Evolutionary conservation across 2,888 invertebrate species (phyloP).

Genomic region (Leucoma salicis): DNA sequence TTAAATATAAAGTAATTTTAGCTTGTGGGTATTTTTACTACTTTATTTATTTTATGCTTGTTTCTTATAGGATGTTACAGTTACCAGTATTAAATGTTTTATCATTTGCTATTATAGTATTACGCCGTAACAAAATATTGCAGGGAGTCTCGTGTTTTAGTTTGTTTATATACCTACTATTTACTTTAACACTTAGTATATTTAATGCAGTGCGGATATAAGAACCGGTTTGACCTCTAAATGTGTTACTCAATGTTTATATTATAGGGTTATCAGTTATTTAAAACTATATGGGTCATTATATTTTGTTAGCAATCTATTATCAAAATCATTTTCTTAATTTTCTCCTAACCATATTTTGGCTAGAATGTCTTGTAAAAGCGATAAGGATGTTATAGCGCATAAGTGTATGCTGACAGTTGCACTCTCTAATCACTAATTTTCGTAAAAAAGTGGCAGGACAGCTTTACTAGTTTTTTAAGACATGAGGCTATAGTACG

Average conservation of each 20-base stretch:
- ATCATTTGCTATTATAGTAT: slow-evolving; percentile 2
- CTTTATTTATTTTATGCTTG: neutral
- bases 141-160: slow-evolving; percentile 21
- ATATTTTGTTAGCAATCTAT: too few species aligned
- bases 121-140: slow-evolving; percentile 18
- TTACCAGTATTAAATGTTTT: neutral
- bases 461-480: too few species aligned
- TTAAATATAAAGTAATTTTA: too few species aligned
- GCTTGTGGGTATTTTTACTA: neutral
- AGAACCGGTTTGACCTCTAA: slow-evolving; percentile 65
- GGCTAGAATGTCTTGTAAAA: too few species aligned
- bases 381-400: too few species aligned
- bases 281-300: slow-evolving; percentile 41
- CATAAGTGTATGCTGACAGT: too few species aligned
- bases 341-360: too few species aligned
- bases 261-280: slow-evolving; percentile 47
- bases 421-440: too few species aligned
- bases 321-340: too few species aligned
- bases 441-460: too few species aligned
- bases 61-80: neutral
- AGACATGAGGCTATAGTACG: too few species aligned
- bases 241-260: slow-evolving; percentile 56
- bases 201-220: slow-evolving; percentile 56
- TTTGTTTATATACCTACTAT: slow-evolving; percentile 39
- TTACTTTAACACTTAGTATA: slow-evolving; percentile 48